Evolutionary conservation across 2,888 invertebrate genomes (phyloP), one percentile per base, ranked within the genome.

Genomic region (Hirtodrosophila cameraria): DNA sequence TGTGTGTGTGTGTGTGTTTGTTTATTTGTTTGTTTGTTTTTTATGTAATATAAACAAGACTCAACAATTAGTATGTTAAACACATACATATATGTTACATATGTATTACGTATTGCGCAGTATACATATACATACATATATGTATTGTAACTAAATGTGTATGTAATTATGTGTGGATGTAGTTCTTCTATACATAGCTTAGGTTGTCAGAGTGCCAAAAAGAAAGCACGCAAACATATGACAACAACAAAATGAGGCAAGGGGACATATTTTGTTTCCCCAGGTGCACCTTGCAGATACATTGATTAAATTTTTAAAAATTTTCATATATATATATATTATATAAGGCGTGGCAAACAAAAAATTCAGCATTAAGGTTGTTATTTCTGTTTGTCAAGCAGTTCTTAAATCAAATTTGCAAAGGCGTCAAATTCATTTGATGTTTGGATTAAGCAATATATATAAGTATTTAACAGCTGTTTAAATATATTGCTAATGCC

Each of bases 61-160:
- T 85, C 85, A 79, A 82, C 79, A 79, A 85, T 75, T 64, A 50
- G 75, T 81, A 54, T 77, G 49, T 62, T 33, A 18, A 39, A 42
- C 15, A 31, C 59, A 59, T 31, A 33, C 12, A 55, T 23, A 25
- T 57, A 41, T 25, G 43, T 31, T 18, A 5, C 5, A 5, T 18
- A 5, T 18, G 18, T 18, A 5, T 18, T 18, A 18, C 18, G 5
- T 18, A 5, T 18, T 18, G 18, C 18, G 5, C 18, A 18, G 18
- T 18, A 28, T 16, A 33, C 59, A 58, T 35, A 38, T 12, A 55
- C 27, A 23, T 55, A 41, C 27, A 53, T 23, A 33, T 50, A 36
- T 43, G n/a, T 2, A 31, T 1, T 36, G 18, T 66, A 66, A 45
- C 35, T 35, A 33, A 53, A 27, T 46, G 18, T 49, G 27, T 42